Conservation (phyloP, 2,113 vertebrate species). For the Larimichthys crocea region DNA sequence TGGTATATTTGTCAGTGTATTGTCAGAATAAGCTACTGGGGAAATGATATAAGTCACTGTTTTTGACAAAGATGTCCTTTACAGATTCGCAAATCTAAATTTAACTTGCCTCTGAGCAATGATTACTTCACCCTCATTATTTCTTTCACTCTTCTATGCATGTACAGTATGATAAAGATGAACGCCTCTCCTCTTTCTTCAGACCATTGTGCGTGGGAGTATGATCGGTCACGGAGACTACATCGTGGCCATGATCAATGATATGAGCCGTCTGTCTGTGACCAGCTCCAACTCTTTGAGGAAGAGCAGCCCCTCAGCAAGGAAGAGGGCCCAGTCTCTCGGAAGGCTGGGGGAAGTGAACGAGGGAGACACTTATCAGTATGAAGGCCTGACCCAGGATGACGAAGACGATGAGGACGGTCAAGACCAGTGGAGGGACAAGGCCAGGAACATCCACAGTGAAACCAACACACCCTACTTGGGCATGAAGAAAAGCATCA, state of each 20-base stretch:
- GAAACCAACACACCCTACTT: slow-evolving; percentile 90
- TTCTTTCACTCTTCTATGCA: slow-evolving; percentile 43
- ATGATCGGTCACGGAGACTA: slow-evolving; percentile 92
- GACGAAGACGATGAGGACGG: slow-evolving; percentile 80
- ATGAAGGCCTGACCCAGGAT: slow-evolving; percentile 87
- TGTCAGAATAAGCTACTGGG: slow-evolving; percentile 44
- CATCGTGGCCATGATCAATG: slow-evolving; percentile 93
- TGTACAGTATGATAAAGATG: slow-evolving; percentile 50
- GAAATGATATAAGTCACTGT: slow-evolving; percentile 43
- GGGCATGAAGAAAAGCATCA: slow-evolving; percentile 85
- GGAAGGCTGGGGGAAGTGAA: slow-evolving; percentile 92
- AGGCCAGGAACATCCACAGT: slow-evolving; percentile 85
- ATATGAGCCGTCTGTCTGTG: slow-evolving; percentile 96
- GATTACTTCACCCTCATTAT: slow-evolving; percentile 66
- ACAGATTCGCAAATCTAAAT: slow-evolving; percentile 72
- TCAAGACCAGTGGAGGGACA: slow-evolving; percentile 89
- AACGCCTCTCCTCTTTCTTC: slow-evolving; percentile 61
- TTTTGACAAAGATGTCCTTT: slow-evolving; percentile 60
- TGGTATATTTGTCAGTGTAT: slow-evolving; percentile 50
- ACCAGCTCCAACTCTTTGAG: slow-evolving; percentile 97
- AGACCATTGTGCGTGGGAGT: slow-evolving; percentile 97
- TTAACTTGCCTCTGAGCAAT: slow-evolving; percentile 69
- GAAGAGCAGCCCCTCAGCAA: slow-evolving; percentile 90
- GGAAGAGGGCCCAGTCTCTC: slow-evolving; percentile 93
- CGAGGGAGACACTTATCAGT: slow-evolving; percentile 90